These are phyloP conservation scores for Drosophila antonietae DNA, from an alignment of 2,888 invertebrate genomes.

Conservation along the genomic window DNA sequence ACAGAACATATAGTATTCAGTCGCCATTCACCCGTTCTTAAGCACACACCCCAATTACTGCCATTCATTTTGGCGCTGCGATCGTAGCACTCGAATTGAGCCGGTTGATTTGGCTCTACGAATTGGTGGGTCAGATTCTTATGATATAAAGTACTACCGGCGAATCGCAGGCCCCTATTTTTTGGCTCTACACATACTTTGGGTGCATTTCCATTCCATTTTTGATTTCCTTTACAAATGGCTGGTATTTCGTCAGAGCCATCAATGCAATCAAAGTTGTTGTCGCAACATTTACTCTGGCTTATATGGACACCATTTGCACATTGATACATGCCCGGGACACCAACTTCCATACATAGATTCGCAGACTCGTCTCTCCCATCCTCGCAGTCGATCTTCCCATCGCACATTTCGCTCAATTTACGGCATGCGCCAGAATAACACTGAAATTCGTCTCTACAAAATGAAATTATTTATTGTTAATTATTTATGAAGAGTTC, in stretches of 20 bases:
- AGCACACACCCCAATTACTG: slow-evolving; percentile 9
- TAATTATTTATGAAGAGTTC: not conserved
- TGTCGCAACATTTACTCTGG: not conserved
- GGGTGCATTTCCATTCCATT: not conserved
- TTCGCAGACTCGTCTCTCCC: slow-evolving; percentile 50
- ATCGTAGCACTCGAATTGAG: slow-evolving; percentile 10
- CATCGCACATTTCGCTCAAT: not conserved
- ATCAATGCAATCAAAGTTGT: slow-evolving; percentile 39
- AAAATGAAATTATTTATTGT: not conserved
- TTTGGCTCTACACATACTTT: slow-evolving; percentile 27
- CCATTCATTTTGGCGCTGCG: fast-evolving
- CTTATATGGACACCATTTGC: slow-evolving; percentile 33
- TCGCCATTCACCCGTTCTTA: slow-evolving; percentile 19
- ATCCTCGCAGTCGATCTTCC: slow-evolving; percentile 26
- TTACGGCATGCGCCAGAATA: not conserved
- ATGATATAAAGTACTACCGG: not conserved
- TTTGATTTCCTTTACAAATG: fast-evolving
- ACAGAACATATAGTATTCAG: not conserved
- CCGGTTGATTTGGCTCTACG: slow-evolving; percentile 32
- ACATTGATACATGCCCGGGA: not conserved
- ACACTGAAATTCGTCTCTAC: slow-evolving; percentile 19
- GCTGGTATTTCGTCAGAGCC: slow-evolving; percentile 39
- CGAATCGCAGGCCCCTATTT: not conserved
- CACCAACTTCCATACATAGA: slow-evolving; percentile 10
- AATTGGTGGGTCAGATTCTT: not conserved